Base-by-base conservation (phyloP, 2,113 vertebrate genomes). In the Isichthys henryi region DNA sequence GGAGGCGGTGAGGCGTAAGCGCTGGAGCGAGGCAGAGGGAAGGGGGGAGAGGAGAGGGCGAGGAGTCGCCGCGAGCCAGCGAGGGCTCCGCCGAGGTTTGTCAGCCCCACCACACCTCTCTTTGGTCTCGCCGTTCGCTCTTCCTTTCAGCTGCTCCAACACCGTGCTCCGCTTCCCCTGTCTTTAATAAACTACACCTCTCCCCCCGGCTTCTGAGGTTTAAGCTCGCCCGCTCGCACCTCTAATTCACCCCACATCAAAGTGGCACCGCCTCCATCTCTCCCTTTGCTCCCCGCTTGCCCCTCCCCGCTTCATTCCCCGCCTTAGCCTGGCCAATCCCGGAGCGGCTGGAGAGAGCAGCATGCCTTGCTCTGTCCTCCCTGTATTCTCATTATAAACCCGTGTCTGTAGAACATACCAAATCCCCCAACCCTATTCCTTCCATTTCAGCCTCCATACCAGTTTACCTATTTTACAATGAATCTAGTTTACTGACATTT, bases 221-320 rank as follows among this genome's bases (percentile, higher is more conserved):
- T 91, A 90, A 87, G 86, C 80, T 89, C 89, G 86, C 31, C 82
- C 77, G 85, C 86, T 66, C 86, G 86, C 86, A 53, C 50, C 88
- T 88, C 50, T n/a, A 89, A 87, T 88, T 90, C 90, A 89, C 89
- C 91, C 90, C 88, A 89, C 91, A 91, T 93, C 91, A 93, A 92
- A 92, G 92, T 87, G 89, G 88, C 88, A 91, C 86, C 88, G 90
- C 90, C 91, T 92, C 91, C 90, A 92, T 91, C 91, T 89, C 88
- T 90, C 84, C 74, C 90, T 90, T 91, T 89, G 53, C 91, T 90
- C 90, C 91, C 88, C 31, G 6, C 62, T 88, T 86, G 52, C 52
- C 88, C 88, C 90, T 84, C 62, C 89, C 74, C 43, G 84, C 91
- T 91, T 91, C 88, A 91, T 89, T 90, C 88, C 56, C 53, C 88